Evolutionary conservation across 1,140 invertebrate species (phyloP), one percentile per base, ranked within the genome.

Genomic region (Arctopsyche grandis): DNA sequence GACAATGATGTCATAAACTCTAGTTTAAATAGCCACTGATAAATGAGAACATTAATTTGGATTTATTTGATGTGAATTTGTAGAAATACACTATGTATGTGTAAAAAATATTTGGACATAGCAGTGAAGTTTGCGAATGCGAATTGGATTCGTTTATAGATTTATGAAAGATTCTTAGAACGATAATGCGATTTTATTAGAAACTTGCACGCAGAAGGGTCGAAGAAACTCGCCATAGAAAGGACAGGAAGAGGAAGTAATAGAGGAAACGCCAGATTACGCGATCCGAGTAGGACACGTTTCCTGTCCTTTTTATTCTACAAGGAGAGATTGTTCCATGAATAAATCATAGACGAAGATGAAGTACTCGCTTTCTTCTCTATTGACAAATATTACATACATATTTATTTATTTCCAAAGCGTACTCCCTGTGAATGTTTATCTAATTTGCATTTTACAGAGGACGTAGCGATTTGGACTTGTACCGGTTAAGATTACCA

Each of bases 211-310:
- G 21, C 9, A 19, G 56, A 60, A 60, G 16, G 7, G 21, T 19
- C 16, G 56, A 60, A 60, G 56, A 60, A 60, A 60, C 56, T 38
- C 56, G 56, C 19, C 56, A 16, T 60, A 16, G 9, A 52, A 10
- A 44, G 44, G 14, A 16, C 52, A 76, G 74, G 74, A 76, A 76
- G 74, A 63, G 74, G 74, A 76, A 76, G 74, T 26, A 22, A 76
- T 76, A 76, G 46, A 76, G 74, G 74, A 76, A 76, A 76, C 48
- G 74, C 19, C 48, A 52, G 74, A 76, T 76, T 76, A 76, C 22
- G 48, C 56, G 56, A 76, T 58, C 19, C 19, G 44, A 77, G 71
- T 46, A 52, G 46, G 58, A 77, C 76, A 19, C 38, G 56, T 38
- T 77, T 69, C 63, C 63, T 69, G 69, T 44, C 60, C 29, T 76